phyloP scores from a whole-genome alignment of 2,797 vertebrate species.

The Sebastes kiyomatsui region DNA sequence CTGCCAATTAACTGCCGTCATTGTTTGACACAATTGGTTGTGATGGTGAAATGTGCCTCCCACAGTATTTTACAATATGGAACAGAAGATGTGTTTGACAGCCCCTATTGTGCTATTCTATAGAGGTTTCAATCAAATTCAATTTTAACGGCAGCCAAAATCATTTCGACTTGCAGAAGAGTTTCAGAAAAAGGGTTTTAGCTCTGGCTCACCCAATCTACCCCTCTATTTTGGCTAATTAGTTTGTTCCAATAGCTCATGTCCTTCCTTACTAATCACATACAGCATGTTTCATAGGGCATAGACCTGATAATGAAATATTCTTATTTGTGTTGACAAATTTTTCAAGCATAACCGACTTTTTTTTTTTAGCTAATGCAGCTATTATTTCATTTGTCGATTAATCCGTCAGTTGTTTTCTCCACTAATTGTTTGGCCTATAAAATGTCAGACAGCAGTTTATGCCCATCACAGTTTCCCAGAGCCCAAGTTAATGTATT shows the following conservation, averaged over 20 bases:
- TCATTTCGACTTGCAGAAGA: slow-evolving; percentile 18
- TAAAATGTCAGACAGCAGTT: background rate
- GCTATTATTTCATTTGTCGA: background rate
- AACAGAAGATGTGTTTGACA: slow-evolving; percentile 46
- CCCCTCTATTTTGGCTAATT: slow-evolving; percentile 6
- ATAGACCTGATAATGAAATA: background rate
- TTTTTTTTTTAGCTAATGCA: background rate
- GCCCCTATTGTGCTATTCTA: slow-evolving; percentile 30
- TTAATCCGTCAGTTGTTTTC: background rate
- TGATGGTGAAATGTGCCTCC: slow-evolving; percentile 43
- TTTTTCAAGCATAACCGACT: background rate
- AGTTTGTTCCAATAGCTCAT: background rate
- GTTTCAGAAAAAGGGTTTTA: background rate
- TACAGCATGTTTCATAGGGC: background rate
- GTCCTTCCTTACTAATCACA: background rate
- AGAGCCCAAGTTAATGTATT: background rate
- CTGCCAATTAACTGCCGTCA: slow-evolving; percentile 52
- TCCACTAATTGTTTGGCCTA: background rate
- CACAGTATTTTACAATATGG: slow-evolving; percentile 39
- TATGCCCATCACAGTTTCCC: background rate
- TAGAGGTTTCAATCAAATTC: slow-evolving; percentile 39
- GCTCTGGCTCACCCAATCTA: background rate
- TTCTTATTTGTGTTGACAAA: background rate
- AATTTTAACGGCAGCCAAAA: slow-evolving; percentile 14
- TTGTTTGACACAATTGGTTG: slow-evolving; percentile 63